A percentile compares a stretch with the other conserved stretches of the same genome.
Evolutionary conservation across 2,113 vertebrate genomes (phyloP).

Genomic region (Jacana jacana): DNA sequence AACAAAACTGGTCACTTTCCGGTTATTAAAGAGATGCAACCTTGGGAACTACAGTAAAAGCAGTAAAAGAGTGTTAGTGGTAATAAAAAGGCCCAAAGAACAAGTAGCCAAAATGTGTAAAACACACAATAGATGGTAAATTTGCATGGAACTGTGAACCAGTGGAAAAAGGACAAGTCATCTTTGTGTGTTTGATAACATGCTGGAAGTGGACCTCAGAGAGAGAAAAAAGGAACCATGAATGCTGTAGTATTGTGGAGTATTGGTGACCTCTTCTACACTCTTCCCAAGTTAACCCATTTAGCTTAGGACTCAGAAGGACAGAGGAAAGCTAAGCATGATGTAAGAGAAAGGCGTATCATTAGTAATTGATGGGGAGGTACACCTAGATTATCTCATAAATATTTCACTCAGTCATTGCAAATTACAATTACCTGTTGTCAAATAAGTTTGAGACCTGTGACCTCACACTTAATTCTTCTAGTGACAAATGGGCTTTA

Average conservation of each 20-base stretch:
- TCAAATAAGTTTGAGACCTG: neutral
- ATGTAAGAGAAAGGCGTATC: fast-evolving
- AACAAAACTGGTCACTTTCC: neutral
- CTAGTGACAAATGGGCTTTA: neutral
- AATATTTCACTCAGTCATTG: neutral
- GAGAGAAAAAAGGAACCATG: neutral
- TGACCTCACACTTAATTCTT: neutral
- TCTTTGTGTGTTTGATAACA: neutral
- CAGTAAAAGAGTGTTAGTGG: neutral
- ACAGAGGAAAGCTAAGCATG: neutral
- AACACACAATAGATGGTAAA: neutral
- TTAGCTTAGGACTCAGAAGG: neutral
- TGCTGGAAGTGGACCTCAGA: neutral
- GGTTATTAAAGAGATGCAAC: neutral
- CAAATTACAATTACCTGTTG: neutral
- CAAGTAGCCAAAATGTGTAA: neutral
- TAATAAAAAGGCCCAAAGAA: neutral
- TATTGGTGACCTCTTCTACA: neutral
- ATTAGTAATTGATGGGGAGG: neutral
- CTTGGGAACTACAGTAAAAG: neutral
- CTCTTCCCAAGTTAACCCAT: neutral
- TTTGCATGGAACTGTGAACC: neutral
- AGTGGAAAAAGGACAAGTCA: neutral
- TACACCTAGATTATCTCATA: neutral
- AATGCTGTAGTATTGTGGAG: neutral